Conservation (phyloP, 2,888 invertebrate genomes). For the Pammene aurita region DNA sequence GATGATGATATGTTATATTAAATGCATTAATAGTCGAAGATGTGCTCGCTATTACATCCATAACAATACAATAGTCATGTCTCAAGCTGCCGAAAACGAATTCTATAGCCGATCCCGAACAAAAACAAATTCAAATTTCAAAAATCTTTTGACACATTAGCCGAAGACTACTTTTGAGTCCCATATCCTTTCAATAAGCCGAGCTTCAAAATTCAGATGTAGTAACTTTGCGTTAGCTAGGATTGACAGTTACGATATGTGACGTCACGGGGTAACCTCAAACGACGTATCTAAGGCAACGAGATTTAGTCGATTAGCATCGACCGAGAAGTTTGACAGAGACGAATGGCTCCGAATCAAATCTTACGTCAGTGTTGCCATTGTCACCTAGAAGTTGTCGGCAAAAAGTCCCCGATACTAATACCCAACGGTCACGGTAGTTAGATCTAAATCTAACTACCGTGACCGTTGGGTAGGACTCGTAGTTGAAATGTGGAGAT, state of each 20-base stretch:
- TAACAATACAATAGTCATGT: no score
- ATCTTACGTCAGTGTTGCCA: conserved; percentile 1
- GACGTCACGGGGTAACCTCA: conserved; percentile 13
- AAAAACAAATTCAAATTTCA: background rate
- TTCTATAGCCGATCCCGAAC: no score
- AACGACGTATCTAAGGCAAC: conserved; percentile 17
- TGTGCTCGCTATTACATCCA: no score
- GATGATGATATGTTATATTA: no score
- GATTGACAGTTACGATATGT: conserved; percentile 7
- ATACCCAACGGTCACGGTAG: no score
- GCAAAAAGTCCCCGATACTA: conserved; percentile 3
- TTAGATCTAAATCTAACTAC: background rate
- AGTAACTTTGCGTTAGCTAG: background rate
- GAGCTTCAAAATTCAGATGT: background rate
- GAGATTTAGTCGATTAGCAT: conserved; percentile 33
- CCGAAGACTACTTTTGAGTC: background rate
- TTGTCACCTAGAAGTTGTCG: background rate
- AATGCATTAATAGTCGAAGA: no score
- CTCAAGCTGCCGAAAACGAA: no score
- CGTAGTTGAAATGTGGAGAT: no score
- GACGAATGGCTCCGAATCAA: conserved; percentile 26
- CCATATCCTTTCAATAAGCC: background rate
- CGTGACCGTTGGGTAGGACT: no score
- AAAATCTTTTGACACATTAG: background rate
- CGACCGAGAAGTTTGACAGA: conserved; percentile 38